Conservation (phyloP, 2,113 vertebrate species). For the Eolophus roseicapilla region DNA sequence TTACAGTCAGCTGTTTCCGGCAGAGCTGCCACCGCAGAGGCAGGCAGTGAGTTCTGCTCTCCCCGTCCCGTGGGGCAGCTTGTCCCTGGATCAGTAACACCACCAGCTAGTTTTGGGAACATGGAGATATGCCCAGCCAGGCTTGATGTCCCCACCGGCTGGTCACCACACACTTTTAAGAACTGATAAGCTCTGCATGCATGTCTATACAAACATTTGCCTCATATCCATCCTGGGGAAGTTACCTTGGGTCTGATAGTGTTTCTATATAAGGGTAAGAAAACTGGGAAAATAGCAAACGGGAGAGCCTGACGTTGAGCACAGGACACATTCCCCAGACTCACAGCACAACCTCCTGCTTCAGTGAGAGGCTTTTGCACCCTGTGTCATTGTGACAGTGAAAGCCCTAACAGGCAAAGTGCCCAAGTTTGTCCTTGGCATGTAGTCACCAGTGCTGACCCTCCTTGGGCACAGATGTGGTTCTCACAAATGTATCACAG, state of each 20-base stretch:
- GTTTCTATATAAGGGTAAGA: not conserved
- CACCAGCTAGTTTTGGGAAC: not conserved
- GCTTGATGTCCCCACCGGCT: accelerated
- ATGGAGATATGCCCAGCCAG: accelerated
- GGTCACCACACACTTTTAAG: accelerated
- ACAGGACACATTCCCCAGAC: accelerated
- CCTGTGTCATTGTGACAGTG: accelerated
- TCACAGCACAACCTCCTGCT: not conserved
- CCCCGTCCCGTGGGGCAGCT: not conserved
- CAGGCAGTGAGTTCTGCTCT: not conserved
- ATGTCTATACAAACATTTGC: not conserved
- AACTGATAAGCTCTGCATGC: not conserved
- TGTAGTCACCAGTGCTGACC: not conserved
- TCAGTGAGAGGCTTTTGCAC: not conserved
- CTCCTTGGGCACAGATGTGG: not conserved
- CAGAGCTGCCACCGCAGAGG: not conserved
- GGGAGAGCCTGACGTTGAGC: accelerated
- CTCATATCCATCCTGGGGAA: accelerated
- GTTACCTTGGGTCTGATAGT: accelerated
- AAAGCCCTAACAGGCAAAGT: not conserved
- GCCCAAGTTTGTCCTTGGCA: accelerated
- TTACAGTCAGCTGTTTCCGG: not conserved
- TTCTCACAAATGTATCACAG: accelerated
- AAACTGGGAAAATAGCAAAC: not conserved
- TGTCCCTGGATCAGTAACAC: not conserved